These are phyloP conservation scores for Amphiura filiformis DNA, from an alignment of 35 echinoderm and acorn worm species.

Conservation along the genomic window DNA sequence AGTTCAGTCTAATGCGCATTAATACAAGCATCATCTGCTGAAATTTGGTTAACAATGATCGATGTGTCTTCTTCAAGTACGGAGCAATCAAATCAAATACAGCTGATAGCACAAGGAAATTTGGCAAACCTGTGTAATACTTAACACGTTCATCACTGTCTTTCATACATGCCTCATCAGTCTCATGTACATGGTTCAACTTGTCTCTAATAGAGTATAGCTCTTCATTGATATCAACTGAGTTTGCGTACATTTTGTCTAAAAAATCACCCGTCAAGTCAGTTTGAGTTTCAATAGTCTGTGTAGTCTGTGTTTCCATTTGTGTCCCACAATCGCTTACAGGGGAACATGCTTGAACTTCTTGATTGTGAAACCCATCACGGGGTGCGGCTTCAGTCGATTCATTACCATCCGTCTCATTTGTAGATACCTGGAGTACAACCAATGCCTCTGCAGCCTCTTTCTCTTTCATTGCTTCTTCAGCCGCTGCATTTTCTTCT, in stretches of 20 bases:
- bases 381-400: background rate
- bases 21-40: slow-evolving; percentile 53
- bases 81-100: slow-evolving; percentile 31
- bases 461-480: background rate
- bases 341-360: background rate
- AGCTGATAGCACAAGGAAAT: background rate
- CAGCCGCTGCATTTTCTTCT: background rate
- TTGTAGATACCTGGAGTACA: background rate
- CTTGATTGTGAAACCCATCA: background rate
- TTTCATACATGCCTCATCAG: background rate
- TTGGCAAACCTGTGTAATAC: slow-evolving; percentile 26
- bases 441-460: background rate
- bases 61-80: slow-evolving; percentile 10
- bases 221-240: slow-evolving; percentile 9
- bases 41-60: slow-evolving; percentile 25
- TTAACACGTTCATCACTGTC: slow-evolving; percentile 32
- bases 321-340: background rate
- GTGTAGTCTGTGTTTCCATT: background rate
- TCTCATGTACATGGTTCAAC: slow-evolving; percentile 2
- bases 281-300: slow-evolving; percentile 23
- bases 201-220: background rate
- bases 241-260: background rate
- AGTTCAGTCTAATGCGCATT: slow-evolving; percentile 40
- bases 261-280: slow-evolving; percentile 23
- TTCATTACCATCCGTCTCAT: background rate